Percentiles rank a stretch among this genome's conserved stretches.
These are phyloP conservation scores for Pristionchus entomophagus DNA, from an alignment of 2,888 invertebrate genomes.

Conservation along the genomic window DNA sequence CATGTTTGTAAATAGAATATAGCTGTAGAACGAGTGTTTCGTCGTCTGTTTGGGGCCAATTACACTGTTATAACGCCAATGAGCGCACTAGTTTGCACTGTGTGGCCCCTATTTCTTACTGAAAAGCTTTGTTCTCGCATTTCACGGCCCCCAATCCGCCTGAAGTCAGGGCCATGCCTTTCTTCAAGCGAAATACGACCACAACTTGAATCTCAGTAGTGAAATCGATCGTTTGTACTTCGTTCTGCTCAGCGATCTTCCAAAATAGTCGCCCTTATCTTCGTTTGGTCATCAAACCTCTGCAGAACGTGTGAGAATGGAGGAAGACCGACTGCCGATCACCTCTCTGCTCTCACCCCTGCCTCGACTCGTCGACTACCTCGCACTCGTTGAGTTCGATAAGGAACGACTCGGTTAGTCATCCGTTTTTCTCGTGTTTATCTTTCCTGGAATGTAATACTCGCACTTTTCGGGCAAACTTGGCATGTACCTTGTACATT, in stretches of 20 bases:
- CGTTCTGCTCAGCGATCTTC: no score
- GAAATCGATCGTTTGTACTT: not conserved
- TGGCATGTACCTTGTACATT: no score
- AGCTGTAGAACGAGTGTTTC: no score
- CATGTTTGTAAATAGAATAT: no score
- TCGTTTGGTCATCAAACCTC: not conserved
- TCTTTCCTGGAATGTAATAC: no score
- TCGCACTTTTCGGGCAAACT: no score
- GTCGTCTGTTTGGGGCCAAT: no score
- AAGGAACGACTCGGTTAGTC: slow-evolving; percentile 32
- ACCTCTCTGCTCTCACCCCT: not conserved
- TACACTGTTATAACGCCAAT: not conserved
- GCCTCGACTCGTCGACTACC: slow-evolving; percentile 42
- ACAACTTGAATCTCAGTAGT: not conserved
- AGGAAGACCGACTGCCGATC: not conserved
- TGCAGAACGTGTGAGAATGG: not conserved
- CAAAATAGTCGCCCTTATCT: not conserved
- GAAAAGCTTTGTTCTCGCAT: no score
- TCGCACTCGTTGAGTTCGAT: slow-evolving; percentile 43
- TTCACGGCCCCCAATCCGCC: no score
- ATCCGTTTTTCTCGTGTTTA: no score
- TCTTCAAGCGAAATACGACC: not conserved
- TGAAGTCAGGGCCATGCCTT: not conserved
- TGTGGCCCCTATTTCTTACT: not conserved
- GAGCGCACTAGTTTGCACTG: not conserved